These are phyloP conservation scores for Adelphocoris suturalis DNA, from an alignment of 2,888 invertebrate genomes.

Conservation along the genomic window DNA sequence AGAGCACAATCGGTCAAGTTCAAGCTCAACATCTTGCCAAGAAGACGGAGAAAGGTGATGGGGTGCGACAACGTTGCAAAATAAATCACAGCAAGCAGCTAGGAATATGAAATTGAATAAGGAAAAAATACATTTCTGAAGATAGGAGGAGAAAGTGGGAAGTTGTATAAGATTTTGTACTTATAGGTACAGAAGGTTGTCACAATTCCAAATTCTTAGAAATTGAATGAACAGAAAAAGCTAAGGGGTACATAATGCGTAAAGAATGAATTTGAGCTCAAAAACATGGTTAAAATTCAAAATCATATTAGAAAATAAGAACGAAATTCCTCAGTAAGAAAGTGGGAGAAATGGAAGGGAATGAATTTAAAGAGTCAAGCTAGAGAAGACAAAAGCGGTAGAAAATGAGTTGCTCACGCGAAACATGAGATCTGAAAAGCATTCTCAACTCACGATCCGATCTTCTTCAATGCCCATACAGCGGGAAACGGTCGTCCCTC, in stretches of 20 bases:
- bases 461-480: constrained; percentile 8
- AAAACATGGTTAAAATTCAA: neutral
- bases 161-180: neutral
- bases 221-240: neutral
- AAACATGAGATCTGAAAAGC: constrained; percentile 9
- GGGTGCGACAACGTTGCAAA: constrained; percentile 1
- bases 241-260: neutral
- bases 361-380: neutral
- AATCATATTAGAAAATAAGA: neutral
- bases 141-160: neutral
- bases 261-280: neutral
- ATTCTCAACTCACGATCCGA: constrained; percentile 49
- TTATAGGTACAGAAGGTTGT: no score
- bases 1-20: no score
- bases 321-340: neutral
- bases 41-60: neutral
- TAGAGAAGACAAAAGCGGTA: neutral
- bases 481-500: constrained; percentile 1
- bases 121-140: neutral
- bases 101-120: neutral
- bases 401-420: constrained; percentile 1
- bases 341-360: neutral
- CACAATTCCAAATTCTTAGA: neutral
- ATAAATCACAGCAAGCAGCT: neutral
- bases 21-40: no score